These are phyloP conservation scores for Thysanoteuthis rhombus DNA, from an alignment of 2,888 invertebrate species.

Conservation along the genomic window DNA sequence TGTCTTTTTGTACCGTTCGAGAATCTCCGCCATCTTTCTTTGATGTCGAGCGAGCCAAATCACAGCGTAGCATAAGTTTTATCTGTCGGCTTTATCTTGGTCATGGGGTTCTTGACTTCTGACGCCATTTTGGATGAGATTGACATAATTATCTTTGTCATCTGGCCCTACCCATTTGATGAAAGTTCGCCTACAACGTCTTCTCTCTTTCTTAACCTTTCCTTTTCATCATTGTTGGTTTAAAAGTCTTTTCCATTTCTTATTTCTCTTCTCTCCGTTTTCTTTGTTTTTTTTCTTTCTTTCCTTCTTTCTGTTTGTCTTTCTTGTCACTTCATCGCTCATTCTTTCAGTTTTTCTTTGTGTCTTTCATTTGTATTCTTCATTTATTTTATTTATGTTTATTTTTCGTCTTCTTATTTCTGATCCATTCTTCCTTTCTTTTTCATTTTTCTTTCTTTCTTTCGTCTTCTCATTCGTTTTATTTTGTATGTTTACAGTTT, in stretches of 20 bases:
- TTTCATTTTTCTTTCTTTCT: no score
- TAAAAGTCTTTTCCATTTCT: neutral
- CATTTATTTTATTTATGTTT: no score
- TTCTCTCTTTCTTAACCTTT: no score
- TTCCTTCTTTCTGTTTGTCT: neutral
- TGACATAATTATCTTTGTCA: neutral
- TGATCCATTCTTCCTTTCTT: no score
- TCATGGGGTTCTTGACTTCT: neutral
- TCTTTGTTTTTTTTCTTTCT: neutral
- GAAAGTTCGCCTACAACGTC: no score
- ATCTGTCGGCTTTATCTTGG: neutral
- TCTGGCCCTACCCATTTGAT: neutral
- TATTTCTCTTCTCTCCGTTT: neutral
- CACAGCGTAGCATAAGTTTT: constrained; percentile 12
- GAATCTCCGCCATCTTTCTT: neutral
- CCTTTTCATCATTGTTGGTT: neutral
- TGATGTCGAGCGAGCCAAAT: neutral
- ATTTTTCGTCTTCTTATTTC: no score
- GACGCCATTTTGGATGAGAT: neutral
- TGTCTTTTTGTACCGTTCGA: neutral
- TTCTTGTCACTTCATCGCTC: neutral
- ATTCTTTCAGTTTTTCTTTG: neutral
- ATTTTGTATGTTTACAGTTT: no score
- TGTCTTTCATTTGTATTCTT: no score
- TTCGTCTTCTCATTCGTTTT: no score